Percentiles rank a stretch among this genome's conserved stretches.
phyloP scores from a whole-genome alignment of 2,113 vertebrate genomes.

The Aspiorhynchus laticeps region DNA sequence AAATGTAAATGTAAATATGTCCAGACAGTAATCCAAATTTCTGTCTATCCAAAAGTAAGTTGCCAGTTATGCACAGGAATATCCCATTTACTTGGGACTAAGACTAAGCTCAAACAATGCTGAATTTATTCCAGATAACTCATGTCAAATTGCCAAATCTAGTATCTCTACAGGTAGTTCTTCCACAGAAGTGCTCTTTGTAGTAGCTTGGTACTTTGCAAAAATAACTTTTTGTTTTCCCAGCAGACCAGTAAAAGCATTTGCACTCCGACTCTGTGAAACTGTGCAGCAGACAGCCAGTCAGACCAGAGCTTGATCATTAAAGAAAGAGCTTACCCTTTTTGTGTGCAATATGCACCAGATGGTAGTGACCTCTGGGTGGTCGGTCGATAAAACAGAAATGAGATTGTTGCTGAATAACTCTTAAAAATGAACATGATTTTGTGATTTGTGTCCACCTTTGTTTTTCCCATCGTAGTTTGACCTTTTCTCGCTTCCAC shows the following conservation, averaged over 20 bases:
- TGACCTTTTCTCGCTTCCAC: background rate
- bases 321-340: background rate
- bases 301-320: background rate
- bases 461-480: background rate
- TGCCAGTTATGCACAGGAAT: background rate
- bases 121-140: background rate
- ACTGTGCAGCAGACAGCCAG: background rate
- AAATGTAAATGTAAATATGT: background rate
- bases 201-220: background rate
- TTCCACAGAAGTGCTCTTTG: background rate
- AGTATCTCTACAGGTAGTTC: background rate
- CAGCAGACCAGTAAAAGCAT: background rate
- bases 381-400: background rate
- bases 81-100: background rate
- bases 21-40: background rate
- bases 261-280: background rate
- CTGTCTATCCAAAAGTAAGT: background rate
- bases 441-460: background rate
- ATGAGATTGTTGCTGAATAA: background rate
- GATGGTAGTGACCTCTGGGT: background rate
- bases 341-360: background rate
- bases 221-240: background rate
- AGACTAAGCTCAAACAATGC: background rate
- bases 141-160: background rate
- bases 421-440: background rate